Conservation (phyloP, 2,797 vertebrate genomes). For the Bradypus variegatus region DNA sequence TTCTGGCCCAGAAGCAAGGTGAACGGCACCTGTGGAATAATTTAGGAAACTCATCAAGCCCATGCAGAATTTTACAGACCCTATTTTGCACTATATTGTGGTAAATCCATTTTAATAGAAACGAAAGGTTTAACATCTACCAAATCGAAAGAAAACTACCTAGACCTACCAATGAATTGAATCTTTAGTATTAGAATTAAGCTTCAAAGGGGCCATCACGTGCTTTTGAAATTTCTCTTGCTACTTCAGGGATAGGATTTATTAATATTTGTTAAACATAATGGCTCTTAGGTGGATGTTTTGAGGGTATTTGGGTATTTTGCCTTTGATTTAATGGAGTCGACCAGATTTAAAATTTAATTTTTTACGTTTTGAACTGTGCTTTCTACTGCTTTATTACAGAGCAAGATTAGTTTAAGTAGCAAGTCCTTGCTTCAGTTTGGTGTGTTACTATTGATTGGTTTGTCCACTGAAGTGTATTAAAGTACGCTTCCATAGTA, state of each 20-base stretch:
- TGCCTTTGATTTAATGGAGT: neutral
- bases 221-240: neutral
- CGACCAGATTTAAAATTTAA: neutral
- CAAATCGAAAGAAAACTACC: neutral
- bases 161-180: neutral
- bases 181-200: neutral
- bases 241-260: neutral
- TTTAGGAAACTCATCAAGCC: neutral
- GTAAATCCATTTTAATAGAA: neutral
- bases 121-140: neutral
- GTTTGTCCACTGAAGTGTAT: neutral
- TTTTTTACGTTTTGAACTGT: neutral
- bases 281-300: neutral
- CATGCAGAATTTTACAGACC: neutral
- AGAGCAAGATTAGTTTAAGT: neutral
- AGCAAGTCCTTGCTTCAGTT: neutral
- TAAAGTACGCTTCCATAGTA: neutral
- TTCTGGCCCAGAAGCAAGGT: neutral
- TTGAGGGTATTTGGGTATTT: neutral
- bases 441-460: neutral
- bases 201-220: neutral
- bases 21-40: neutral
- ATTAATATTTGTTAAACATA: neutral
- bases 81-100: neutral
- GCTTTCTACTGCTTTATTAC: neutral